These are phyloP conservation scores for Salpingus planirostris DNA, from an alignment of 2,888 invertebrate species.

Conservation along the genomic window DNA sequence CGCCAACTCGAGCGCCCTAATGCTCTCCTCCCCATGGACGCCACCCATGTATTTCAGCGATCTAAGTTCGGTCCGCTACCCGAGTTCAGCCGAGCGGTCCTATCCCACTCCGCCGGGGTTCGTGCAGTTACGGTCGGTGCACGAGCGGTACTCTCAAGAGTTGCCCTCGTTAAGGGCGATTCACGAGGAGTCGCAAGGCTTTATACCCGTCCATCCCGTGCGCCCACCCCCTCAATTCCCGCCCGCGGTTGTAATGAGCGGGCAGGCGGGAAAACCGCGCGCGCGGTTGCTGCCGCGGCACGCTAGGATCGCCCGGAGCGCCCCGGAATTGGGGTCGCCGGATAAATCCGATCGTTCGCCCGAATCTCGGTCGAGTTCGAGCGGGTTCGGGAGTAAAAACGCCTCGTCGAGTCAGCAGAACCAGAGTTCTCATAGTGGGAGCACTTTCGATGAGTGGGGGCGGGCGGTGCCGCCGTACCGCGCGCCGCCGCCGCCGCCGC, in stretches of 20 bases:
- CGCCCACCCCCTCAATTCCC: constrained; percentile 40
- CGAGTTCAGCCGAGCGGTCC: constrained; percentile 63
- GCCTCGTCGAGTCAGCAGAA: constrained; percentile 67
- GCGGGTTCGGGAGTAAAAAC: constrained; percentile 87
- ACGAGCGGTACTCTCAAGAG: constrained; percentile 63
- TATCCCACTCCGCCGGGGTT: constrained; percentile 68
- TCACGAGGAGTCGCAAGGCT: constrained; percentile 53
- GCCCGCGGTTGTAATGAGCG: too few species aligned
- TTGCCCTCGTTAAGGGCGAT: constrained; percentile 62
- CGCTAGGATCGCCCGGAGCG: constrained; percentile 56
- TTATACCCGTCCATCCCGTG: constrained; percentile 53
- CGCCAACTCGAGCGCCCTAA: too few species aligned
- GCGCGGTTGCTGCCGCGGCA: constrained; percentile 59
- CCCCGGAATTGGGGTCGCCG: constrained; percentile 58
- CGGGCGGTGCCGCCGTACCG: constrained; percentile 74
- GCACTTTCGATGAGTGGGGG: constrained; percentile 66
- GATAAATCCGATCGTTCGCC: constrained; percentile 72
- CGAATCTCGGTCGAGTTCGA: constrained; percentile 79
- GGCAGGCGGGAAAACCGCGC: constrained; percentile 39
- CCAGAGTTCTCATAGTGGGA: constrained; percentile 64
- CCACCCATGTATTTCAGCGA: constrained; percentile 76
- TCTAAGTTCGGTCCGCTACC: constrained; percentile 75
- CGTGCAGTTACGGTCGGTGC: constrained; percentile 54
- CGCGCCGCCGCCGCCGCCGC: constrained; percentile 60
- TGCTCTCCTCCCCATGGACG: constrained; percentile 57